Evolutionary conservation across 2,888 invertebrate genomes (phyloP), one percentile per base, ranked within the genome.

Genomic region (Eupithecia vulgata): DNA sequence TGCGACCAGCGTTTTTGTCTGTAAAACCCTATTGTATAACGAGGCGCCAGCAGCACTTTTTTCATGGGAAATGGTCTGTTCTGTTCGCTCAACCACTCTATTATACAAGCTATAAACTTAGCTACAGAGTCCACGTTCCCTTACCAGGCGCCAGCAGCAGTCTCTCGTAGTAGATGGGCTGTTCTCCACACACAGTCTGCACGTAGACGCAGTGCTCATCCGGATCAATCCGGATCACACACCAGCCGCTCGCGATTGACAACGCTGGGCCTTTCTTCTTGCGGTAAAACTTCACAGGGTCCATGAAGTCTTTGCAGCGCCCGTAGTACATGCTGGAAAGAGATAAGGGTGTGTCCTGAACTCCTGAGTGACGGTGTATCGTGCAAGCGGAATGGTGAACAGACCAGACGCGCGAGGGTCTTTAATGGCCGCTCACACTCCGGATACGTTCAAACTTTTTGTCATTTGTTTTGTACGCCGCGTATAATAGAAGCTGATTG

Each of bases 91-190:
- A 12, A 42, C 5, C 17, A 42, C 17, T 17, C 4, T 4, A 15
- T 42, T 17, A 17, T 15, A 42, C 17, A 42, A 17, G 5, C 42
- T 42, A 42, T 42, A 42, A 0, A 1, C 15, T 13, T 17, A 45
- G 30, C 10, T 4, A 21, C 57, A 59, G 59, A 30, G 34, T 30
- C 35, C 62, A 34, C 21, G 13, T 25, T 57, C 57, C n/a, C 45
- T 37, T 1, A 93, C 94, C 94, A 1, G 87, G 84, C 0, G 94
- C 94, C 0, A 94, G 70, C 72, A 94, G 77, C 76, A 90, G 90
- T 21, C 93, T 80, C 80, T 94, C 93, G 77, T 94, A 94, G 83
- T 92, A 93, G 1, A 94, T 88, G 0, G 94, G 92, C 75, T 84
- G 85, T 57, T 92, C 93, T 1, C 92, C 93, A 70, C 83, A 81